Percentiles rank a stretch among this genome's conserved stretches.
phyloP scores from a whole-genome alignment of 2,888 invertebrate genomes.

The Melipona bicolor region DNA sequence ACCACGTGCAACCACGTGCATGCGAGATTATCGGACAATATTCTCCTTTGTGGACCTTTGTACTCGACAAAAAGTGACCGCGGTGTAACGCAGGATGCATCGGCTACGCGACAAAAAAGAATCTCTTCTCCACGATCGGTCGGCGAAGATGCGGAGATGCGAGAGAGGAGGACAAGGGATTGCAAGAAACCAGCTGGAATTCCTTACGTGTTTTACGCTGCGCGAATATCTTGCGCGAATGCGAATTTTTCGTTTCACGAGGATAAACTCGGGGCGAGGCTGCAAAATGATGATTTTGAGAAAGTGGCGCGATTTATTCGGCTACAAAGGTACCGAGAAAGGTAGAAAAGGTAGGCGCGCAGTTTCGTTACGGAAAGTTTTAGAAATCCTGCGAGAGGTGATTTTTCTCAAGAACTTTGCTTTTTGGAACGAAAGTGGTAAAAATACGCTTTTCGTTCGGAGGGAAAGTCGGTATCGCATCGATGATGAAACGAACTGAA shows the following conservation, averaged over 20 bases:
- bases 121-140: neutral
- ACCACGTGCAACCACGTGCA: constrained; percentile 38
- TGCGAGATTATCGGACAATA: constrained; percentile 59
- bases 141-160: neutral
- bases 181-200: constrained; percentile 7
- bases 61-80: constrained; percentile 47
- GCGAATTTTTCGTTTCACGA: neutral
- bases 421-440: no score
- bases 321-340: neutral
- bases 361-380: neutral
- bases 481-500: constrained; percentile 12
- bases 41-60: constrained; percentile 50
- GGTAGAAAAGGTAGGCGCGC: neutral
- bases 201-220: constrained; percentile 9
- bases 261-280: neutral
- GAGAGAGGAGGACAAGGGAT: neutral
- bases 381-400: neutral
- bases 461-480: no score
- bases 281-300: neutral
- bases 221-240: neutral
- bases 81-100: constrained; percentile 32
- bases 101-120: constrained; percentile 40
- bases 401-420: no score
- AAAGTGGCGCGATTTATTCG: neutral
- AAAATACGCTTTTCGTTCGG: no score